Conservation (phyloP, 2,113 vertebrate genomes). For the Caranx ignobilis region DNA sequence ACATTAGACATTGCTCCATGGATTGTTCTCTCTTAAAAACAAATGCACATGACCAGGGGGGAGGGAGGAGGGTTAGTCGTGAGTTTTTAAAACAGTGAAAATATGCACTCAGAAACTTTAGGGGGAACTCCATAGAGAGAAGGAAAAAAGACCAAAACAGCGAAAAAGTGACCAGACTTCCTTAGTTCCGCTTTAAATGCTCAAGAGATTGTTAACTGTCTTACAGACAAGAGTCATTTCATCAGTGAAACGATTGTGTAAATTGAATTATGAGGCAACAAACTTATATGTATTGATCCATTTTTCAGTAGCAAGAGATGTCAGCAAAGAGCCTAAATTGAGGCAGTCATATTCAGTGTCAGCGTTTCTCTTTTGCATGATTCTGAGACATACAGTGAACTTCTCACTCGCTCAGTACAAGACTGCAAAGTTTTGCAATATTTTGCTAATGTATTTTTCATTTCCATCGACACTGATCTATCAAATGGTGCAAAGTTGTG, state of each 20-base stretch:
- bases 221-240: not conserved
- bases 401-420: not conserved
- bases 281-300: not conserved
- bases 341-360: not conserved
- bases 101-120: too few species aligned
- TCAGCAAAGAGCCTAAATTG: not conserved
- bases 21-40: too few species aligned
- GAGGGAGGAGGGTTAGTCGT: too few species aligned
- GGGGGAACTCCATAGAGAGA: too few species aligned
- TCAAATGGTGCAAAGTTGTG: not conserved
- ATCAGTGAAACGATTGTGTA: not conserved
- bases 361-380: not conserved
- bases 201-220: not conserved
- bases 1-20: too few species aligned
- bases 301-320: not conserved
- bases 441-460: not conserved
- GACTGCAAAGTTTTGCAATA: not conserved
- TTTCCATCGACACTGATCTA: not conserved
- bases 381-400: not conserved
- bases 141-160: too few species aligned
- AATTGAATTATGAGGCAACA: not conserved
- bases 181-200: not conserved
- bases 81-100: too few species aligned
- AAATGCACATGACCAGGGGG: too few species aligned
- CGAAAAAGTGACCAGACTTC: too few species aligned